Percentiles rank a stretch among this genome's conserved stretches.
Conservation (phyloP, 2,113 vertebrate genomes). For the Tetrao urogallus region DNA sequence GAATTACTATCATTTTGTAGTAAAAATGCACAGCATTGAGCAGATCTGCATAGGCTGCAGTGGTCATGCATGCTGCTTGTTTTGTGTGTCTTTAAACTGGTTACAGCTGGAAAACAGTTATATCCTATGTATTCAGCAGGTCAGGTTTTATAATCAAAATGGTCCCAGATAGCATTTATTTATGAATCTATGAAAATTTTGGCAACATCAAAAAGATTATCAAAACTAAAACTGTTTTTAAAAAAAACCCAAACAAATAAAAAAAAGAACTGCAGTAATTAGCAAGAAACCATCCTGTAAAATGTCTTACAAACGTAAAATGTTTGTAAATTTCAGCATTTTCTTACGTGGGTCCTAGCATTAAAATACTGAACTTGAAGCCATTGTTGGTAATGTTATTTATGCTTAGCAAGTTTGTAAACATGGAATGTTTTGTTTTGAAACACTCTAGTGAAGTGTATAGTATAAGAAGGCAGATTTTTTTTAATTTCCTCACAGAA, state of each 20-base stretch:
- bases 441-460: constrained; percentile 89
- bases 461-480: constrained; percentile 76
- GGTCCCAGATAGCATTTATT: neutral
- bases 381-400: neutral
- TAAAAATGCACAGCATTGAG: neutral
- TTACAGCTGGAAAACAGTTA: neutral
- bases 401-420: constrained; percentile 84
- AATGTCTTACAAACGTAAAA: neutral
- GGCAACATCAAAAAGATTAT: constrained; percentile 3
- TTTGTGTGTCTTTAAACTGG: neutral
- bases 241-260: neutral
- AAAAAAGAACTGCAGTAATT: neutral
- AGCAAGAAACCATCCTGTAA: neutral
- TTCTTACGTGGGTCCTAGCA: constrained; percentile 2
- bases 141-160: neutral
- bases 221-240: constrained; percentile 15
- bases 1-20: neutral
- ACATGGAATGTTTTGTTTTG: constrained; percentile 96
- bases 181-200: neutral
- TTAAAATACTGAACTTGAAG: constrained; percentile 12
- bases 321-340: constrained; percentile 57
- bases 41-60: neutral
- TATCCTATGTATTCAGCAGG: neutral
- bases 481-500: constrained; percentile 94
- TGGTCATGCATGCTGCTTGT: neutral